Conservation (phyloP, 2,888 invertebrate genomes). For the Dasysyrphus tricinctus region DNA sequence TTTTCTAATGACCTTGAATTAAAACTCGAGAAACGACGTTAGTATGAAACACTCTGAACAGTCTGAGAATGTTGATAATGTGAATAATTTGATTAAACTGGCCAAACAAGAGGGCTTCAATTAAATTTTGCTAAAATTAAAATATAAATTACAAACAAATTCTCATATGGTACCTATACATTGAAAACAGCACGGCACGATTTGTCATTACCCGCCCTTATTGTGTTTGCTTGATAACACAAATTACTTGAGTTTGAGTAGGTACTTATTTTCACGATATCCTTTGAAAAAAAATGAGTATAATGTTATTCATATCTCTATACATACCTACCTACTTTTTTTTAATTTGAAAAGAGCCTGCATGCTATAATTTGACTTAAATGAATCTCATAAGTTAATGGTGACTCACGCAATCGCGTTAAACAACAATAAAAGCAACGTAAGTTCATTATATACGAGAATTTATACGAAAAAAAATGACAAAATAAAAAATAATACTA, state of each 20-base stretch:
- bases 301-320: constrained; percentile 6
- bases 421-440: constrained; percentile 32
- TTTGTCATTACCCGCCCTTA: constrained; percentile 29
- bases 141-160: constrained; percentile 1
- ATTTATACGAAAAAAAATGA: constrained; percentile 12
- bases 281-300: constrained; percentile 25
- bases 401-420: constrained; percentile 67
- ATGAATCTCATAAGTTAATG: constrained; percentile 19
- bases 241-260: constrained; percentile 50
- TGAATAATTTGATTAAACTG: constrained; percentile 14
- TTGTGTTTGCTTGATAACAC: constrained; percentile 40
- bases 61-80: constrained; percentile 3
- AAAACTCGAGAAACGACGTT: constrained; percentile 2
- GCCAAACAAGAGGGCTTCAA: constrained; percentile 1
- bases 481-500: constrained; percentile 16
- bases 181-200: constrained; percentile 5
- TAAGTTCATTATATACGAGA: constrained; percentile 16
- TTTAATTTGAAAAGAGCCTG: constrained; percentile 42
- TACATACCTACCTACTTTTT: background rate
- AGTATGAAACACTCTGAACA: background rate
- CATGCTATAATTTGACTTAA: constrained; percentile 46
- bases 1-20: constrained; percentile 20
- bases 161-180: background rate
- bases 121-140: constrained; percentile 12
- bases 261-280: constrained; percentile 42